Evolutionary conservation across 2,797 vertebrate species (phyloP).

Genomic region (Brachymystax lenok): DNA sequence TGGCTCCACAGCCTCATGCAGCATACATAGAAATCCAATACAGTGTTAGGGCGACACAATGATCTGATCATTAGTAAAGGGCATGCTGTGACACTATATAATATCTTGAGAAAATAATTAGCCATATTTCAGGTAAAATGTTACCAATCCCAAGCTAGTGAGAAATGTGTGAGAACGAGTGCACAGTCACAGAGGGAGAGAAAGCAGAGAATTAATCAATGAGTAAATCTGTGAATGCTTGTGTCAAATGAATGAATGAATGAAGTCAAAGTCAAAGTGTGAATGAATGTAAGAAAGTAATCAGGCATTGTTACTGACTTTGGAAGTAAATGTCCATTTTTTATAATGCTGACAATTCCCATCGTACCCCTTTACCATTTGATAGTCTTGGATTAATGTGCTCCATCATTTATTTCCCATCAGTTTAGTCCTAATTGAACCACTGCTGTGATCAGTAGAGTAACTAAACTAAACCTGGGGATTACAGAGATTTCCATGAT

Average conservation of each 20-base stretch:
- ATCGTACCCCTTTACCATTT: neutral
- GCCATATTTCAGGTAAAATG: neutral
- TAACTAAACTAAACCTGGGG: neutral
- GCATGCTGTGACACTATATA: constrained; percentile 5
- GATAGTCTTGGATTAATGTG: neutral
- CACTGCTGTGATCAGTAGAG: neutral
- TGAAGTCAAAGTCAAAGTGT: no score
- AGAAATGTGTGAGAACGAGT: neutral
- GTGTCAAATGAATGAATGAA: neutral
- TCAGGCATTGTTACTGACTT: neutral
- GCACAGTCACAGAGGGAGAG: constrained; percentile 1
- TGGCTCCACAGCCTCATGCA: neutral
- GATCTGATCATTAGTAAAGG: constrained; percentile 20
- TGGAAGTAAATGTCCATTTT: neutral
- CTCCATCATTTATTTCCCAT: neutral
- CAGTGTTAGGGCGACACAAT: constrained; percentile 6
- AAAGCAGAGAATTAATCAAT: neutral
- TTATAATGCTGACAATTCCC: neutral
- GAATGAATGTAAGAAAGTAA: neutral
- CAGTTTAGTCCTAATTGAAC: neutral
- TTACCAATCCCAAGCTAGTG: neutral
- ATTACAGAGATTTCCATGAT: neutral
- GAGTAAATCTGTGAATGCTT: neutral
- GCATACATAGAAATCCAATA: constrained; percentile 28
- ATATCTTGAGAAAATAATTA: constrained; percentile 17